Conservation (phyloP, 2,797 vertebrate genomes). For the Otolemur crassicaudatus region DNA sequence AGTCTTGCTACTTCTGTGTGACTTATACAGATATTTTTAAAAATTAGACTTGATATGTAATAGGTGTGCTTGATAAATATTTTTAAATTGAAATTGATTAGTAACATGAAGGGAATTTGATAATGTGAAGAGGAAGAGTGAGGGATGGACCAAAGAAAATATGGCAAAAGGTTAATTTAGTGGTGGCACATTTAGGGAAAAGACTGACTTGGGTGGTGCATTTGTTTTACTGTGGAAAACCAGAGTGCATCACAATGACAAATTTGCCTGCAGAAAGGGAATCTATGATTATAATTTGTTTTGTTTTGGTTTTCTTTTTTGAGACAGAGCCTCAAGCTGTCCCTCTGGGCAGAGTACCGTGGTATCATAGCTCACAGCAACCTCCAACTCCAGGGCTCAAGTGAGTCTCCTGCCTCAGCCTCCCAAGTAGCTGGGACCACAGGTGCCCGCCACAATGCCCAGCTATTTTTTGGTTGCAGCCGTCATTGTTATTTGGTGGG, state of each 20-base stretch:
- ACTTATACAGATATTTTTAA: background rate
- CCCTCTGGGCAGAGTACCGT: no score
- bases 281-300: background rate
- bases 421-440: no score
- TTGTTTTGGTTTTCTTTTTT: background rate
- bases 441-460: no score
- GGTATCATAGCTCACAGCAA: no score
- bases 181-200: background rate
- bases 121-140: background rate
- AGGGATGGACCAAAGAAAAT: background rate
- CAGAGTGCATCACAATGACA: background rate
- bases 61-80: background rate
- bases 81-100: conserved; percentile 1
- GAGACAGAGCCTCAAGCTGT: no score
- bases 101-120: background rate
- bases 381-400: no score
- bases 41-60: background rate
- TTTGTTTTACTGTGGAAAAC: background rate
- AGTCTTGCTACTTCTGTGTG: background rate
- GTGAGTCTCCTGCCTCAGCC: no score
- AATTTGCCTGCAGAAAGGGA: background rate
- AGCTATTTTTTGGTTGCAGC: no score
- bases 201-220: background rate
- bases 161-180: background rate
- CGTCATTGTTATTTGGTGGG: no score